Conservation (phyloP, 2,888 invertebrate genomes). For the Agelastica alni region DNA sequence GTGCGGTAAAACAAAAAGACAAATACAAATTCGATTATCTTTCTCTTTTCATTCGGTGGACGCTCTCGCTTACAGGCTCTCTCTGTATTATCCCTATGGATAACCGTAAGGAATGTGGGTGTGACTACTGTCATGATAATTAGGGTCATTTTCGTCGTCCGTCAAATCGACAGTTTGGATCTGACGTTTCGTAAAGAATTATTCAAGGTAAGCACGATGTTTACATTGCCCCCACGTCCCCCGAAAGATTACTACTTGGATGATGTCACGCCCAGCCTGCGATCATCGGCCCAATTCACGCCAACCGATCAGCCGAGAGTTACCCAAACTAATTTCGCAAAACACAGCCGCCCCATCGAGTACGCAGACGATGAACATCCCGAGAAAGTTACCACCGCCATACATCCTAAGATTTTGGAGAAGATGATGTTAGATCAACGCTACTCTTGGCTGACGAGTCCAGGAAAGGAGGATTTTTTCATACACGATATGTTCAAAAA, state of each 20-base stretch:
- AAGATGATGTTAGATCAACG: conserved; percentile 58
- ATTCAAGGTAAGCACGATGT: conserved; percentile 44
- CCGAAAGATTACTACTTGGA: conserved; percentile 51
- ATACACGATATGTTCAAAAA: conserved; percentile 59
- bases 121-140: too few species aligned
- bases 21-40: too few species aligned
- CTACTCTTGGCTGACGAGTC: conserved; percentile 63
- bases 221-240: conserved; percentile 49
- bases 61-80: too few species aligned
- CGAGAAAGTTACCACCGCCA: conserved; percentile 39
- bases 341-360: conserved; percentile 59
- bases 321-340: conserved; percentile 59
- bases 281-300: conserved; percentile 56
- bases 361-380: conserved; percentile 55
- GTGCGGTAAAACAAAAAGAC: too few species aligned
- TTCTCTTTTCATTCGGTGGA: too few species aligned
- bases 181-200: too few species aligned
- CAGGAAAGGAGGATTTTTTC: conserved; percentile 61
- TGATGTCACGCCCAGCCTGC: conserved; percentile 41
- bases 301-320: conserved; percentile 57
- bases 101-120: too few species aligned
- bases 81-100: too few species aligned
- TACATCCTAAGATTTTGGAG: conserved; percentile 51
- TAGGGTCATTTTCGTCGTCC: background rate
- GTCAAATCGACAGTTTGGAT: background rate